phyloP scores from a whole-genome alignment of 2,888 invertebrate genomes.

The Drosophila kuntzei region DNA sequence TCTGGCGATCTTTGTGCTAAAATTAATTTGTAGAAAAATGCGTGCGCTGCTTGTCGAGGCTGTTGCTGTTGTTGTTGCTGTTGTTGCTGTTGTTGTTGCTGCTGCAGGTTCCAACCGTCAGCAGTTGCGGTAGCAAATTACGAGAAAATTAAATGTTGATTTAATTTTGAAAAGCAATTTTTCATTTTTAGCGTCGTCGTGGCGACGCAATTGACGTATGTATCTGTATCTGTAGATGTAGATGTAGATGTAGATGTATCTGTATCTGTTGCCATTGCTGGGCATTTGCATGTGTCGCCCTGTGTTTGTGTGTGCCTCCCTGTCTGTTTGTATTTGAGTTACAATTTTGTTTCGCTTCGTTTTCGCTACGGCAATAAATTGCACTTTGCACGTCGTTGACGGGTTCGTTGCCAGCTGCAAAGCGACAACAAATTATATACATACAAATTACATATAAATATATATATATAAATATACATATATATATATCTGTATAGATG shows the following conservation, averaged over 20 bases:
- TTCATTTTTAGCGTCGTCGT: conserved; percentile 76
- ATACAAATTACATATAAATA: conserved; percentile 19
- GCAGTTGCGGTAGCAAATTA: conserved; percentile 76
- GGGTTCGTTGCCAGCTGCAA: conserved; percentile 75
- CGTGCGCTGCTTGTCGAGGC: conserved; percentile 70
- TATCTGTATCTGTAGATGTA: conserved; percentile 55
- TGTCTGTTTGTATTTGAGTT: conserved; percentile 69
- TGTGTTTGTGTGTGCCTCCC: conserved; percentile 10
- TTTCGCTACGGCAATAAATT: conserved; percentile 72
- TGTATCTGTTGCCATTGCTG: conserved; percentile 53
- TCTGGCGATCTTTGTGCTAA: conserved; percentile 80
- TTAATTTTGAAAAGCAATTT: conserved; percentile 81
- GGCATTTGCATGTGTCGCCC: conserved; percentile 70
- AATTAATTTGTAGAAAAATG: conserved; percentile 82
- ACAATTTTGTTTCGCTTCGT: conserved; percentile 77
- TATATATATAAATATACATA: conserved; percentile 9
- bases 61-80: conserved; percentile 18
- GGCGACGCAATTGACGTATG: conserved; percentile 71
- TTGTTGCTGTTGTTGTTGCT: conserved; percentile 16
- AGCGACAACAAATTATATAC: conserved; percentile 40
- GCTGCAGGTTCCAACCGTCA: conserved; percentile 37
- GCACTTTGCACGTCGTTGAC: conserved; percentile 79
- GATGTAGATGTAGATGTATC: conserved; percentile 17
- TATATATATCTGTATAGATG: conserved; percentile 1
- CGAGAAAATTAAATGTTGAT: conserved; percentile 81